Evolutionary conservation across 1,140 invertebrate species (phyloP), one percentile per base, ranked within the genome.

Genomic region (Diabrotica virgifera): DNA sequence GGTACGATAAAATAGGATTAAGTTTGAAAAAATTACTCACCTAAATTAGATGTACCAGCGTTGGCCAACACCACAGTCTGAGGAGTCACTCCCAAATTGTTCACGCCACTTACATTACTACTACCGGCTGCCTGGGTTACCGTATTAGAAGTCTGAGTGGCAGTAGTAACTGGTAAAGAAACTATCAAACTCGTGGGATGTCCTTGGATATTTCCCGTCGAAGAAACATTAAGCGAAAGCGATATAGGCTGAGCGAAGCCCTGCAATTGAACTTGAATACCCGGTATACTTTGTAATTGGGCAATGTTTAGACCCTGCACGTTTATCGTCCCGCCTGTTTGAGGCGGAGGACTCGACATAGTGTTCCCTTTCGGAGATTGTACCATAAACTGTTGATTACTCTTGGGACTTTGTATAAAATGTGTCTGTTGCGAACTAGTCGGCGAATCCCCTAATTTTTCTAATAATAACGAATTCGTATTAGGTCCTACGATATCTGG

Each of bases 211-310:
- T 55, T 54, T 75, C 60, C 74, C 67, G 69, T 64, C 61, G 80
- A 80, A 51, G 84, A 86, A 64, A 88, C 87, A 72, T 89, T 90
- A 57, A 92, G 78, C 36, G 90, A 89, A 71, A 91, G 80, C 37
- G 90, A 91, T 72, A 93, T 91, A 9, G 90, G 89, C 69, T 90
- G 89, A 10, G 89, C 83, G 51, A 92, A 84, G 51, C 90, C 89
- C 12, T 89, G 89, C 71, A 92, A 87, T 74, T 91, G 91, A 40
- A 92, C 88, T 81, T 90, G 82, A 57, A 92, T 89, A 55, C 89
- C 89, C 57, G 89, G 86, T 59, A 92, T 85, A 4, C 85, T 83
- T 75, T 89, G 89, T 54, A 93, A 82, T 72, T 87, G 90, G 58
- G 90, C 85, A 62, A 93, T 82, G 80, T 91, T 93, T 58, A 93